phyloP scores from a whole-genome alignment of 2,113 vertebrate genomes.

The Callipepla californica region DNA sequence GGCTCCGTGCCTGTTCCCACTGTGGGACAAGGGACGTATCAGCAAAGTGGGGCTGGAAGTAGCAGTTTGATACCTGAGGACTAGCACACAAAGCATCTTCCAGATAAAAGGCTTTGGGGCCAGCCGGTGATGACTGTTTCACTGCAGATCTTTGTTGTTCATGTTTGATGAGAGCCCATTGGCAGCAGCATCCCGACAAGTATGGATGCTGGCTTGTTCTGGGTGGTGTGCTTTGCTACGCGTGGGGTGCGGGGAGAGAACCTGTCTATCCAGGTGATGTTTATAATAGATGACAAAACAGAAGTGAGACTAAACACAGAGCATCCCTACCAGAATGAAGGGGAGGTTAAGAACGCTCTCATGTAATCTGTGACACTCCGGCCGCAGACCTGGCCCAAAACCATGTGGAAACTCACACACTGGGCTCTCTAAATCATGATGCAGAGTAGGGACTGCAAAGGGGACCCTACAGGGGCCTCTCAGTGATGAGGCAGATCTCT shows the following conservation, averaged over 20 bases:
- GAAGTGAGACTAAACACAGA: background rate
- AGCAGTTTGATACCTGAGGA: background rate
- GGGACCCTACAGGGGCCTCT: constrained; percentile 22
- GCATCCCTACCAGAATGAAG: background rate
- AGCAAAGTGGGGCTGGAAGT: background rate
- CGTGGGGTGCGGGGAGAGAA: background rate
- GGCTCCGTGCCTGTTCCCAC: background rate
- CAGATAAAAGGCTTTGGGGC: background rate
- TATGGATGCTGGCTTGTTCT: background rate
- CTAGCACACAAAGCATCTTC: background rate
- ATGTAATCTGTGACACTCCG: background rate
- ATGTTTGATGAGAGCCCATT: background rate
- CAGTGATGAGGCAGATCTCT: constrained; percentile 32
- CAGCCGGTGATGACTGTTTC: background rate
- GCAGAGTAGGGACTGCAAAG: background rate
- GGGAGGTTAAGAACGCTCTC: background rate
- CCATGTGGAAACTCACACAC: background rate
- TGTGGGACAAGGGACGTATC: background rate
- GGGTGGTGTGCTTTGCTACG: background rate
- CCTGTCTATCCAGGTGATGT: background rate
- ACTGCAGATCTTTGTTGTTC: background rate
- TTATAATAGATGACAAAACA: background rate
- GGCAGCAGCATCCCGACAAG: accelerated
- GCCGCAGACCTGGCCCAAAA: background rate
- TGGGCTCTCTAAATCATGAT: background rate